Evolutionary conservation across 53 echinoderm and acorn worm genomes (phyloP), one percentile per base, ranked within the genome.

Genomic region (Paracentrotus lividus): DNA sequence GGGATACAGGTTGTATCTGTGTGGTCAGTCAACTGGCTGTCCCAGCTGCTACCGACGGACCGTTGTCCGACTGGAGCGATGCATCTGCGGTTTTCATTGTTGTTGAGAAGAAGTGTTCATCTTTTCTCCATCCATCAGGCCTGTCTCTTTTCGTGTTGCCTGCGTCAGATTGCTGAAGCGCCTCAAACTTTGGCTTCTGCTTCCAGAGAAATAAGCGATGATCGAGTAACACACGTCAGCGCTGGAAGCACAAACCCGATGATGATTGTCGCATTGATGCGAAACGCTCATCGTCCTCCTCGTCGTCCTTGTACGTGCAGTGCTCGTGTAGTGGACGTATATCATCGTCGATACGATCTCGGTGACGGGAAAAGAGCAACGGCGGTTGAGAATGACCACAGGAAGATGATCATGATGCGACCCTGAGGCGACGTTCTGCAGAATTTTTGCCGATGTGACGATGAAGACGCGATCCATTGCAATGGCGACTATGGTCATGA

Each of bases 151-250:
- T 36, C 4, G 40, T 40, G 16, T 18, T 40, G 40, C 5, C 21
- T 72, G 40, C 72, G 36, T 10, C 72, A 18, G 40, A 5, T 40
- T 40, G 36, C 40, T 72, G 72, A 27, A 72, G 72, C 21, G 72
- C 72, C 72, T 40, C 40, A 36, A 72, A 40, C 40, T 72, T 72
- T 20, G 36, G 72, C 72, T 72, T 72, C 40, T 72, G 72, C 40
- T 85, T 85, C 85, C 85, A 51, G 31, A 85, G 85, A 49, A 85
- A 23, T 49, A 51, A 4, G 51, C 85, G 85, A 85, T 85, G 85
- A 85, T 85, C 27, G 51, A 49, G 51, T 85, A 85, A n/a, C 85
- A 85, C 9, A 85, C 27, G 51, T 47, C 51, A 85, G 27, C 27
- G 72, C 72, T 18, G 72, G 72, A 15, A 72, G 72, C 12, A 72